These are phyloP conservation scores for Tetragnatha montana DNA, from an alignment of 2,888 invertebrate species.

Conservation along the genomic window DNA sequence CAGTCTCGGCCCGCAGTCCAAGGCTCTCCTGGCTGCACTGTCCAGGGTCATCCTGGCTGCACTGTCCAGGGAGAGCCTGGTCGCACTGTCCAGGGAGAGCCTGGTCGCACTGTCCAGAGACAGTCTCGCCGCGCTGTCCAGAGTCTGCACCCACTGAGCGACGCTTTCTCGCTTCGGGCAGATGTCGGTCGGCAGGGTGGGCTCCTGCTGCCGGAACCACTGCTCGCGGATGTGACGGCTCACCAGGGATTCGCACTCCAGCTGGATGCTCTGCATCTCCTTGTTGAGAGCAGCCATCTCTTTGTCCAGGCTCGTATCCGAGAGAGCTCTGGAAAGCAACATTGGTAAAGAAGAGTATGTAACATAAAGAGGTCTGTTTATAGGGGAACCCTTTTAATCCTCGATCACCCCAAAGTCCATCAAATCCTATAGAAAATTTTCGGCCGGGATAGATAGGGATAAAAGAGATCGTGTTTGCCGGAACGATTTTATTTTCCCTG, in stretches of 20 bases:
- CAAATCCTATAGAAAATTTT: too few species aligned
- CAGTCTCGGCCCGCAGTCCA: constrained; percentile 75
- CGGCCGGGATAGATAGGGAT: too few species aligned
- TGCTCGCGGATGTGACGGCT: constrained; percentile 71
- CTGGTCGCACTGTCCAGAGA: constrained; percentile 74
- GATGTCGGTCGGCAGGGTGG: constrained; percentile 51
- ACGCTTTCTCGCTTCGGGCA: constrained; percentile 66
- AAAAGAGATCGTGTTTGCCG: too few species aligned
- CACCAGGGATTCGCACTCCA: constrained; percentile 78
- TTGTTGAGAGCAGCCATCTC: constrained; percentile 80
- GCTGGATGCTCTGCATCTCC: constrained; percentile 81
- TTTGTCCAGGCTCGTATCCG: constrained; percentile 76
- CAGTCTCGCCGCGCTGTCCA: constrained; percentile 79
- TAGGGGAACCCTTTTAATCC: too few species aligned
- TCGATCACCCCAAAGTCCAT: too few species aligned
- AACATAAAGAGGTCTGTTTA: too few species aligned
- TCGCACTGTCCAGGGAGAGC: too few species aligned
- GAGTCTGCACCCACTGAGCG: constrained; percentile 69
- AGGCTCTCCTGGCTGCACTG: too few species aligned
- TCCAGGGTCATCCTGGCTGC: too few species aligned
- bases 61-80: too few species aligned
- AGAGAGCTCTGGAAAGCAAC: constrained; percentile 72
- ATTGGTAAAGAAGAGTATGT: too few species aligned
- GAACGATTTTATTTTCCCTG: too few species aligned
- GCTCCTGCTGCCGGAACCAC: constrained; percentile 62